Evolutionary conservation across 2,888 invertebrate genomes (phyloP), one percentile per base, ranked within the genome.

Genomic region (Lasioglossum calceatum): DNA sequence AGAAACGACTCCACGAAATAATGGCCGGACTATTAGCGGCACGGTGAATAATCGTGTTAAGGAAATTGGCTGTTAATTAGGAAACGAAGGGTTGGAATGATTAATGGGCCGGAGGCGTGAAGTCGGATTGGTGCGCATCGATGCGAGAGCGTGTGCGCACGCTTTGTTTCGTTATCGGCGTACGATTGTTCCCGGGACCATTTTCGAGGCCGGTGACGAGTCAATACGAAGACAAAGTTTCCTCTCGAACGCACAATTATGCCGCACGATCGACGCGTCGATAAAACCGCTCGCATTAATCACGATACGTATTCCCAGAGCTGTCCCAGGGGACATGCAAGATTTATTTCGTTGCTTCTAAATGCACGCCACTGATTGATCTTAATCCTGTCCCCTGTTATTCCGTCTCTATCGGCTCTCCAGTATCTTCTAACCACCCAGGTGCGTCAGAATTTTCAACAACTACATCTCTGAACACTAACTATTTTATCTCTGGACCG

Each of bases 251-350:
- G 54, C 73, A 36, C 80, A 87, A 90, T 90, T 90, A 84, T 84
- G 58, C 74, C 58, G 74, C 82, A 80, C 76, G 90, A 90, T 90
- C 76, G 81, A 79, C 83, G 77, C 50, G 54, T 77, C 89, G 91
- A 89, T 89, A 89, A 87, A 90, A 84, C 77, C 16, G 14, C 44
- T 32, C n/a, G 75, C 89, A 91, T 90, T 90, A 91, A 90, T 91
- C 90, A 89, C 81, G 50, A 58, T 84, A 61, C 64, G 77, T 82
- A 79, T 74, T 83, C 79, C 32, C 27, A 39, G 42, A 76, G 50
- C 58, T 70, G 71, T 47, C 71, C 50, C 32, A 27, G 32, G 54
- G n/a, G 19, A 19, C 77, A 39, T 64, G 50, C n/a, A 85, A 79
- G 71, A 84, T 88, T 89, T 87, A 87, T 88, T 82, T 72, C 64